Base-by-base conservation (phyloP, 2,113 vertebrate genomes). In the Colaptes auratus region DNA sequence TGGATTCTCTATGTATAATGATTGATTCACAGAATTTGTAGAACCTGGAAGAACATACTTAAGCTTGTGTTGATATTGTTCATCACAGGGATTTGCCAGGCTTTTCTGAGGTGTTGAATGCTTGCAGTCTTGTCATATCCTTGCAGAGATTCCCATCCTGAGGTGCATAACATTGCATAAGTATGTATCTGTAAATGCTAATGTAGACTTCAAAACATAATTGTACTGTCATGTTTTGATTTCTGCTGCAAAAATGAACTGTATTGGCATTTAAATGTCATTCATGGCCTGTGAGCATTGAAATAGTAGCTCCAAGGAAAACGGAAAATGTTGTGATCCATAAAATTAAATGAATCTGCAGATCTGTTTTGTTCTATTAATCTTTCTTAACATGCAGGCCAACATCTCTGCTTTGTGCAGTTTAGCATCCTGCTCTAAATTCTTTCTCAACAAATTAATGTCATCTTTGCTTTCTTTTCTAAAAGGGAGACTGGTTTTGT, bases 131-230 rank as follows among this genome's bases (percentile, higher is more conserved):
- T 94, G 66, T 79, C 44, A 20, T 72, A 81, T 61, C 42, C 79
- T 74, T 69, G 82, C 55, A 77, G 44, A 88, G n/a, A 81, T 77
- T 73, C 60, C 23, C 73, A 46, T 86, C 52, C 31, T 64, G 39
- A 67, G 42, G 76, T 74, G 69, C 48, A 67, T 93, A 93, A 90
- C 88, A 92, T 84, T 83, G 28, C 53, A 90, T 95, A 79, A 91
- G 88, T 82, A 85, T 70, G 53, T 63, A 72, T 96, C 69, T 3
- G 5, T 64, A 79, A 86, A 82, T 84, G 71, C 59, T 84, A 72
- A 79, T 84, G 30, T 65, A 75, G 33, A 72, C 86, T 82, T 84
- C 48, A 75, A 55, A 44, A 58, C 82, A 56, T 86, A 82, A 82
- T 88, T 39, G 59, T 56, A 39, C 58, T 82, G 76, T 72, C 55